Evolutionary conservation across 2,797 vertebrate species (phyloP).

Genomic region (Lepus townsendii): DNA sequence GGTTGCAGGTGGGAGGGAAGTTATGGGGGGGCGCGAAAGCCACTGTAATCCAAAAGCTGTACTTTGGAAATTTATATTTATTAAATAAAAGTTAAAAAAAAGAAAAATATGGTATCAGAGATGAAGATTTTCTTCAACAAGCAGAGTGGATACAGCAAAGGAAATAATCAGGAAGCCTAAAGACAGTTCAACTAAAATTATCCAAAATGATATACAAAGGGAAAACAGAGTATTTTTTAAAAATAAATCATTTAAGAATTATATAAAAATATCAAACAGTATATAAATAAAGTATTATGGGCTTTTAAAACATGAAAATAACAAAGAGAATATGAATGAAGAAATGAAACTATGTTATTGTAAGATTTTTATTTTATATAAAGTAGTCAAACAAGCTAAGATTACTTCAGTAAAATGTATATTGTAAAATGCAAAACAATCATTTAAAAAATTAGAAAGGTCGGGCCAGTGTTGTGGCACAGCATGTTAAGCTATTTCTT

Average conservation of each 20-base stretch:
- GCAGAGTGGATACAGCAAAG: neutral
- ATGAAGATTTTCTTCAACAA: neutral
- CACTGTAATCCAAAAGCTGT: too few species aligned
- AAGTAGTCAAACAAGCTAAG: neutral
- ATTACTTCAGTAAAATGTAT: neutral
- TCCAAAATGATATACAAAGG: neutral
- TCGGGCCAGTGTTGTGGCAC: too few species aligned
- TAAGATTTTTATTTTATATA: neutral
- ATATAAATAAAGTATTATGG: neutral
- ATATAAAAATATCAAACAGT: neutral
- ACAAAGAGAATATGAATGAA: neutral
- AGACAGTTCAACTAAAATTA: neutral
- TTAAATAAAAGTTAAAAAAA: too few species aligned
- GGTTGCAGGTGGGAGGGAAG: too few species aligned
- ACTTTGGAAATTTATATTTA: too few species aligned
- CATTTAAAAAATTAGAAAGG: neutral
- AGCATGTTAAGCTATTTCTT: too few species aligned
- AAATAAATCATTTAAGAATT: neutral
- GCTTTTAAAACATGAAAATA: neutral
- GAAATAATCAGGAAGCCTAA: conserved; percentile 16
- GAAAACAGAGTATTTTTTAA: neutral
- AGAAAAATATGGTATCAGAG: neutral
- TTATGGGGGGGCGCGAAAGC: too few species aligned
- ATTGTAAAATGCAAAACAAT: neutral
- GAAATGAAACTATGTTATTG: neutral